Percentiles rank a stretch among this genome's conserved stretches.
Evolutionary conservation across 2,797 vertebrate species (phyloP).

Genomic region (Sebastes trivittatus): DNA sequence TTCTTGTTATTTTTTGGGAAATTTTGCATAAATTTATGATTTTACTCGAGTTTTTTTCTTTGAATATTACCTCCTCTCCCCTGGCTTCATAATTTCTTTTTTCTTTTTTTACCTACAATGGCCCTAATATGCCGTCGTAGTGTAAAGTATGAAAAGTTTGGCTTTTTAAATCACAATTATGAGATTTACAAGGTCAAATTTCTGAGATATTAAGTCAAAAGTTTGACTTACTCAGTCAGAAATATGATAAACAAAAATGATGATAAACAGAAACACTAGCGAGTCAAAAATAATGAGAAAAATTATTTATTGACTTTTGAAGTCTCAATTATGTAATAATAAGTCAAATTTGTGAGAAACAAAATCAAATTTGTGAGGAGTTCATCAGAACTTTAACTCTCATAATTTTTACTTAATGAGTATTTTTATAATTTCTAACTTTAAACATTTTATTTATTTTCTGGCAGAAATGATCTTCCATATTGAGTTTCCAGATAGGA

Average conservation of each 20-base stretch:
- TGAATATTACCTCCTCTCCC: too few relatives aligned
- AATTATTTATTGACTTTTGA: not conserved
- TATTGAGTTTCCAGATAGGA: conserved; percentile 23
- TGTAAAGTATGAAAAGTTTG: not conserved
- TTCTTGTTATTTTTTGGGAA: too few relatives aligned
- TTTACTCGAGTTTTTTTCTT: not conserved
- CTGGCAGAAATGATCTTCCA: conserved; percentile 35
- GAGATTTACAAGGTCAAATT: not conserved
- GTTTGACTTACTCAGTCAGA: not conserved
- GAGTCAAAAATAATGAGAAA: too few relatives aligned
- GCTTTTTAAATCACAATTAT: not conserved
- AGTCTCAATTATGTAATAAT: not conserved
- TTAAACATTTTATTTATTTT: not conserved
- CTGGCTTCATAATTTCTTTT: too few relatives aligned
- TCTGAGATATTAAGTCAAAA: not conserved
- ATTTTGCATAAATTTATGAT: not conserved
- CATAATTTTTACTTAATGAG: not conserved
- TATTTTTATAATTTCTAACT: not conserved
- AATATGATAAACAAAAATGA: not conserved
- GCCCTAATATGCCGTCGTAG: not conserved
- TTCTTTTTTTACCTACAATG: not conserved
- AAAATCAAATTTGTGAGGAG: not conserved
- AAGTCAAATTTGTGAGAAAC: too few relatives aligned
- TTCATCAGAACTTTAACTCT: not conserved
- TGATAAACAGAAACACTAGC: not conserved